Base-by-base conservation (phyloP, 2,888 invertebrate species). In the Tromatobia lineatoria region DNA sequence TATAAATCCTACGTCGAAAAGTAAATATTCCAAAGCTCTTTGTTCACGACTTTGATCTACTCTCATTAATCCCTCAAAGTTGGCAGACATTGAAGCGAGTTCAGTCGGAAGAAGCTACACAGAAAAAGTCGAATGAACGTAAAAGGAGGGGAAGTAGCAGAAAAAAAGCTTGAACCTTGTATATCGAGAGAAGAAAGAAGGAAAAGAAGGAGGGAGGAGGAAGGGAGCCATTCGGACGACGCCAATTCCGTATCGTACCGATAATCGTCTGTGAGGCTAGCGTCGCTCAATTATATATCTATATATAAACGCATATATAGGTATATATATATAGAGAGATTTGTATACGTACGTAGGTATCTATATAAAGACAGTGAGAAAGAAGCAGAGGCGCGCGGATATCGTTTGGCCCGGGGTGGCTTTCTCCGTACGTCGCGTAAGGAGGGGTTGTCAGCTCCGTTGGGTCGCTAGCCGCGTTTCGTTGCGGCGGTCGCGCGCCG, bases 221-320 rank as follows among this genome's bases (percentile, higher is more conserved):
- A 84, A 74, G 50, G 76, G 81, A 84, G 84, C 78, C 84, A 74
- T 78, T 84, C 70, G 77, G 81, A 84, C 81, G 84, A 61, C 81
- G 83, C 75, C 88, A 85, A 89, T 91, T 90, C 88, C 90, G 90
- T 90, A 91, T 91, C 89, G 89, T 88, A 81, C 85, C 87, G 87
- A 89, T 89, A 89, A 91, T 91, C 90, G 91, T 91, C 89, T 86
- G 85, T 70, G 87, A 66, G 82, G 52, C 38, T 70, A 34, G 38
- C 1, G 54, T 57, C 25, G 38, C 18, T 3, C n/a, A 38, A 29
- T 61, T 34, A 34, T 61, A 23, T 23, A 59, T 25, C 15, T 6
- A 50, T n/a, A n/a, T 2, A 50, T 2, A 47, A 2, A 13, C 2
- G 4, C 11, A n/a, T 18, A 20, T 25, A 57, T 57, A 57, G 4